phyloP scores from a whole-genome alignment of 2,888 invertebrate genomes.

The Drosophila testacea region DNA sequence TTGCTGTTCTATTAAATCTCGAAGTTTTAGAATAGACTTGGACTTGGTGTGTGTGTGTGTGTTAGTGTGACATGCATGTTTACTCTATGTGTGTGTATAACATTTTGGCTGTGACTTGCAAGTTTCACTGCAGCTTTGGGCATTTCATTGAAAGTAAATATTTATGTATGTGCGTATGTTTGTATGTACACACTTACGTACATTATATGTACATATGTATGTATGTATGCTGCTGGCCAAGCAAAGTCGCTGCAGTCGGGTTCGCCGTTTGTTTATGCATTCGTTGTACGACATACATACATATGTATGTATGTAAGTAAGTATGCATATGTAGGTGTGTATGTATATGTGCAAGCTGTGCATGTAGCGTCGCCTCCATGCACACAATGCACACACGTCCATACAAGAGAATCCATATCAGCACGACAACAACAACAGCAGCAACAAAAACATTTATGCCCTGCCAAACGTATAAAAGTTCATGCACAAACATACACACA shows the following conservation, averaged over 20 bases:
- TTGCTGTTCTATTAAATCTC: background rate
- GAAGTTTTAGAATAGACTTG: background rate
- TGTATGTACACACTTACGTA: slow-evolving; percentile 2
- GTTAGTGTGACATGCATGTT: slow-evolving; percentile 11
- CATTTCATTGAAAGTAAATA: slow-evolving; percentile 69
- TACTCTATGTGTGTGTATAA: slow-evolving; percentile 15
- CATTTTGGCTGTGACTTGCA: slow-evolving; percentile 51
- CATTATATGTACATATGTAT: background rate
- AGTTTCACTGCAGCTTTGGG: slow-evolving; percentile 59
- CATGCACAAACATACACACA: slow-evolving; percentile 52
- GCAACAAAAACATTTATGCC: slow-evolving; percentile 58
- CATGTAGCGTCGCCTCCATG: slow-evolving; percentile 42
- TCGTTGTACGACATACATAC: slow-evolving; percentile 14
- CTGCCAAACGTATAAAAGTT: slow-evolving; percentile 67
- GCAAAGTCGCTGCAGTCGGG: slow-evolving; percentile 14
- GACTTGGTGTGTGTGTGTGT: slow-evolving; percentile 32
- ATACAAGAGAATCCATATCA: slow-evolving; percentile 73
- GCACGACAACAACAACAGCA: slow-evolving; percentile 44
- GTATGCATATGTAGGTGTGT: slow-evolving; percentile 11
- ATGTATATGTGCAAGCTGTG: slow-evolving; percentile 28
- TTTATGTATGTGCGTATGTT: slow-evolving; percentile 37
- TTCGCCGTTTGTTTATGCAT: slow-evolving; percentile 4
- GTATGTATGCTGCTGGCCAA: slow-evolving; percentile 27
- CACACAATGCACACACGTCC: slow-evolving; percentile 43
- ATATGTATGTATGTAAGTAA: slow-evolving; percentile 13